Base-by-base conservation (phyloP, 2,888 invertebrate genomes). In the Nesidiocoris tenuis region DNA sequence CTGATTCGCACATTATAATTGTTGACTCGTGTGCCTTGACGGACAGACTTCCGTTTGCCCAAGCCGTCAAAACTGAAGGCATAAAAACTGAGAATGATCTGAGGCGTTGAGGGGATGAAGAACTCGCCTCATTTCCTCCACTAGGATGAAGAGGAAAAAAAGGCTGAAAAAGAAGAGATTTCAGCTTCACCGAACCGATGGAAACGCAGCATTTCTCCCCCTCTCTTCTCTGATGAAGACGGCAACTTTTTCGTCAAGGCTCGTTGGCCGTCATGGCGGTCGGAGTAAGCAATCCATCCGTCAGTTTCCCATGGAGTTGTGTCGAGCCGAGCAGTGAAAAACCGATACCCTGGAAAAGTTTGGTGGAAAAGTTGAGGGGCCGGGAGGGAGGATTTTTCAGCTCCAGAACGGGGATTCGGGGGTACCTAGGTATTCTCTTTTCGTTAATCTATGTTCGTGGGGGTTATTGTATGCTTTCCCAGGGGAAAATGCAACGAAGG, bases 171-270 rank as follows among this genome's bases (percentile, higher is more conserved):
- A n/a, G n/a, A 59, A 18, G n/a, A 59, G 59, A 59, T 18, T n/a
- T 19, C 59, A 59, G 19, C 19, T 59, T 59, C 59, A 18, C 39
- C 12, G 39, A 39, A 39, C 39, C 39, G 39, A 39, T 39, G 39
- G 39, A 3, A 39, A 39, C 39, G 5, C 39, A 39, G 39, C 12
- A 39, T 39, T 39, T 39, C 39, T 39, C 39, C 39, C n/a, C 39
- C 39, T 39, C 39, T 39, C 39, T 3, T 39, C 5, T 21, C 55
- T 67, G 67, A 67, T 67, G 67, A 67, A 67, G 67, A 67, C 56
- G 67, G 39, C 39, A 39, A 39, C 67, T 56, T 19, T 39, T 67
- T 67, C 56, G 67, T 55, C 67, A 67, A 54, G 67, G 55, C 19
- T 56, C 67, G 18, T 9, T 54, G 2, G 54, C 55, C 56, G 17